Conservation (phyloP, 2,888 invertebrate genomes). For the Agrotis puta region DNA sequence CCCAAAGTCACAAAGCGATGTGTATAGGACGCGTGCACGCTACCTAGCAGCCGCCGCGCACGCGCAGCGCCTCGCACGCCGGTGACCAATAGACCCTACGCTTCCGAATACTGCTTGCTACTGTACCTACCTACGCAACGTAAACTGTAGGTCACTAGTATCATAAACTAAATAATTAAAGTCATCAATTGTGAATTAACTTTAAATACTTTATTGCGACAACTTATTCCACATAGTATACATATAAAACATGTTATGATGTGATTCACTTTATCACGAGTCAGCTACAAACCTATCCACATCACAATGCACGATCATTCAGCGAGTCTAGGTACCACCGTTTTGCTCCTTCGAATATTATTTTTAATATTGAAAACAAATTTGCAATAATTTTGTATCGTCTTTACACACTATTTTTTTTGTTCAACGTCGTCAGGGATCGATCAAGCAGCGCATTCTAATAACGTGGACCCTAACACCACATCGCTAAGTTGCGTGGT, state of each 20-base stretch:
- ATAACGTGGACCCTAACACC: conserved; percentile 74
- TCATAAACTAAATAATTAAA: conserved; percentile 84
- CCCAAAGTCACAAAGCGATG: conserved; percentile 79
- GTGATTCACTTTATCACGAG: conserved; percentile 90
- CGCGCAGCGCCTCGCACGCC: conserved; percentile 40
- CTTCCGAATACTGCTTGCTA: conserved; percentile 58
- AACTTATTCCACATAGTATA: conserved; percentile 91
- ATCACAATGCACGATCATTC: conserved; percentile 88
- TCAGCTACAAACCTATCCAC: conserved; percentile 90
- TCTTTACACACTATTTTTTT: conserved; percentile 88
- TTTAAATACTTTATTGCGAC: conserved; percentile 91
- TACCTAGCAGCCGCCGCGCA: conserved; percentile 35
- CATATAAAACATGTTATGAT: conserved; percentile 90
- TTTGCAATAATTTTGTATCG: conserved; percentile 86
- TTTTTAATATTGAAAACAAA: conserved; percentile 83
- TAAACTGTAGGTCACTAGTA: conserved; percentile 76
- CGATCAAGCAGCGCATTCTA: conserved; percentile 83
- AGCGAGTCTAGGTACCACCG: conserved; percentile 80
- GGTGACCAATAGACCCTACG: conserved; percentile 53
- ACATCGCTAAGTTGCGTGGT: conserved; percentile 71
- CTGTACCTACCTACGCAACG: conserved; percentile 66
- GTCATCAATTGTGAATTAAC: conserved; percentile 87
- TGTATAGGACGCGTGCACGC: conserved; percentile 78
- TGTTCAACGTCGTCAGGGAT: conserved; percentile 87
- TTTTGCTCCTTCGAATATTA: conserved; percentile 70